Base-by-base conservation (phyloP, 1,140 invertebrate species). In the Achatina immaculata region DNA sequence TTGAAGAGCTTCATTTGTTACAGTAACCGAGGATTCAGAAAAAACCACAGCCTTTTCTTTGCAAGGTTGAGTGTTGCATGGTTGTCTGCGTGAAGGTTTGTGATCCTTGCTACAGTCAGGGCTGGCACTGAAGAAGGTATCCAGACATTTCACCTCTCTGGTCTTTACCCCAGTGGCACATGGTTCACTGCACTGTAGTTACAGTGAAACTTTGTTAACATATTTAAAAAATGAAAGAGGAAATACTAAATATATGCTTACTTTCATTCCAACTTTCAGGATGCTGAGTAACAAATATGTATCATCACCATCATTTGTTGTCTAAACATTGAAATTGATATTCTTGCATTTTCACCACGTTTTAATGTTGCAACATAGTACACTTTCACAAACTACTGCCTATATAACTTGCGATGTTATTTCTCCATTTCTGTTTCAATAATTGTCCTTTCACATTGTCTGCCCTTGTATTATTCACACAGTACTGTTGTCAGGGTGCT, bases 81-180 rank as follows among this genome's bases (percentile, higher is more conserved):
- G n/a, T n/a, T 83, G 58, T 42, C 82, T 76, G 4, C 72, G 51
- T 31, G 76, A n/a, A 28, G 84, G 84, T 28, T 76, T 75, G 24
- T 74, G 55, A 19, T 36, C 40, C 34, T 55, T 51, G 9, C 68
- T 36, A 71, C 87, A 88, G 38, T 62, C 34, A 7, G 72, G 31
- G 43, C 81, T 84, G 16, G 78, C 68, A 7, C 34, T 68, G 9
- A 82, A 58, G 16, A 71, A 45, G 31, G 51, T 14, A 65, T 88
- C 91, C 31, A 94, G 88, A 85, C 95, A 95, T 78, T 93, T 92
- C 0, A 94, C 90, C 43, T 93, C 83, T 93, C 93, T 79, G 1
- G 86, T 92, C 83, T 94, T 93, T 24, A 93, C 90, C 0, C 94
- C 94, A 45, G 92, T 89, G 16, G 94, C 94, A 83, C 94, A 95